phyloP scores from a whole-genome alignment of 2,113 vertebrate genomes.

The Ammospiza nelsoni region DNA sequence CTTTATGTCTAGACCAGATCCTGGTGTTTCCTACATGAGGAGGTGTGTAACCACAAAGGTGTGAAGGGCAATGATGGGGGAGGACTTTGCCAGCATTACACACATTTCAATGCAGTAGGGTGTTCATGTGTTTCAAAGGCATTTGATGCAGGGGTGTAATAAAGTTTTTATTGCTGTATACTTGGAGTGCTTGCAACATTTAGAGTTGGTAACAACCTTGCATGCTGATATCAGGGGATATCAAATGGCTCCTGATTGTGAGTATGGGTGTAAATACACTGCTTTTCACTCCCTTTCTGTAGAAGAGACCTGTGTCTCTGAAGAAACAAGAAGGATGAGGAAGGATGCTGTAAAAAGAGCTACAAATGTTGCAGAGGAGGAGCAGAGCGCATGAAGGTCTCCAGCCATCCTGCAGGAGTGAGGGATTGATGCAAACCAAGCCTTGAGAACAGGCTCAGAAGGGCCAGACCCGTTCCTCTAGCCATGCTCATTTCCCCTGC shows the following conservation, averaged over 20 bases:
- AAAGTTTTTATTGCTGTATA: neutral
- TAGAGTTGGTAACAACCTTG: neutral
- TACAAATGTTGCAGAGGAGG: neutral
- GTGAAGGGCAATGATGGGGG: neutral
- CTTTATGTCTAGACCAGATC: neutral
- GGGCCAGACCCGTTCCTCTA: neutral
- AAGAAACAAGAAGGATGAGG: neutral
- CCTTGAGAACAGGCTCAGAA: neutral
- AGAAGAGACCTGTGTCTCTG: neutral
- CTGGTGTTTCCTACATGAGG: neutral
- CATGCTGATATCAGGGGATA: neutral
- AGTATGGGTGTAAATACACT: neutral
- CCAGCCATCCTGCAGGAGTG: neutral
- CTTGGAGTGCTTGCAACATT: neutral
- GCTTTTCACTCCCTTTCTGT: neutral
- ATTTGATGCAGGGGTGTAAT: neutral
- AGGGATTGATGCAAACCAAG: neutral
- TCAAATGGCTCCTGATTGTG: neutral
- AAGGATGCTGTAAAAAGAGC: neutral
- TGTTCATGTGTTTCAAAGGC: neutral
- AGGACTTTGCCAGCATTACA: neutral
- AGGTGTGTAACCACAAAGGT: neutral
- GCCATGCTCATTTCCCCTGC: neutral
- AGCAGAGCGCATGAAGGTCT: neutral
- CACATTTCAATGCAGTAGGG: neutral